Percentiles rank a stretch among this genome's conserved stretches.
Evolutionary conservation across 2,888 invertebrate genomes (phyloP).

Genomic region (Mylabris sibirica): DNA sequence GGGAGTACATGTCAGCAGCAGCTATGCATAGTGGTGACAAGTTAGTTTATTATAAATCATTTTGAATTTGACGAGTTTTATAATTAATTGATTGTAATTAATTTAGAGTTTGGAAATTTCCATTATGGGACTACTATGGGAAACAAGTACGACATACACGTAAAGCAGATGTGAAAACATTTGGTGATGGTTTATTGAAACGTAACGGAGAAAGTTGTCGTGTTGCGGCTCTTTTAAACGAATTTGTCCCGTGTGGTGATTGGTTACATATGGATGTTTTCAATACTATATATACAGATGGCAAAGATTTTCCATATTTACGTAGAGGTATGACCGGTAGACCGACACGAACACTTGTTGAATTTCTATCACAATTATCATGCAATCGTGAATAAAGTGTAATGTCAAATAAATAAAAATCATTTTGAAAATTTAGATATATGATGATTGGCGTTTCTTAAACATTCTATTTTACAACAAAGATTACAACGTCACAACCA

Average conservation of each 20-base stretch:
- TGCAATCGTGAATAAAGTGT: slow-evolving; percentile 57
- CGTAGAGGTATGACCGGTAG: slow-evolving; percentile 75
- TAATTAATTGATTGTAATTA: background rate
- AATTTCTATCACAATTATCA: slow-evolving; percentile 70
- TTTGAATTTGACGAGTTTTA: background rate
- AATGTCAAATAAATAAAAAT: background rate
- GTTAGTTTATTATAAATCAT: background rate
- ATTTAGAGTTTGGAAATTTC: slow-evolving; percentile 79
- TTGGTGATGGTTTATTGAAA: slow-evolving; percentile 60
- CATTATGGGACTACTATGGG: slow-evolving; percentile 76
- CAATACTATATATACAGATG: slow-evolving; percentile 76
- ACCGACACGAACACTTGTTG: slow-evolving; percentile 79
- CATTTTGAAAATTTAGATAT: too few relatives aligned
- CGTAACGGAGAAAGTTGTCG: slow-evolving; percentile 74
- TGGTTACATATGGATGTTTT: slow-evolving; percentile 87
- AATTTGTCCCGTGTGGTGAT: slow-evolving; percentile 73
- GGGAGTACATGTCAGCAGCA: slow-evolving; percentile 72
- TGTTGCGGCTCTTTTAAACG: slow-evolving; percentile 79
- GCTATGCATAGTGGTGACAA: slow-evolving; percentile 77
- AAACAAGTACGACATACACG: slow-evolving; percentile 63
- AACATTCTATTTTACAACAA: too few relatives aligned
- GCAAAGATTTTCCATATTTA: slow-evolving; percentile 68
- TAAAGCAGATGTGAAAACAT: slow-evolving; percentile 65
- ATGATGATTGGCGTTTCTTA: too few relatives aligned
- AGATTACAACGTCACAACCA: too few relatives aligned